Evolutionary conservation across 2,888 invertebrate species (phyloP).

Genomic region (Galerucella nymphaeae): DNA sequence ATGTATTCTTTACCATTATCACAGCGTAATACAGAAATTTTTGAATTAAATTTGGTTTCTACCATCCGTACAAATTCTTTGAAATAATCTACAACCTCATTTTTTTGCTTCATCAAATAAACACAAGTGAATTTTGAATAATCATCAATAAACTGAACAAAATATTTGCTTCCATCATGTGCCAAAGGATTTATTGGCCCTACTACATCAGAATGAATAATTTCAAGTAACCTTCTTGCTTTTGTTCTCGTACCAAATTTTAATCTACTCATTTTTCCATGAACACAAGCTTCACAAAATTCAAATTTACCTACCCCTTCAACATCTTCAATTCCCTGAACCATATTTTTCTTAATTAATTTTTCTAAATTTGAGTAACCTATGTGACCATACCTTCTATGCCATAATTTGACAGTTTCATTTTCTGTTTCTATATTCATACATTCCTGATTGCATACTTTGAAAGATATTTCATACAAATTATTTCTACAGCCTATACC

Average conservation of each 20-base stretch:
- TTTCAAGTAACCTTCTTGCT: neutral
- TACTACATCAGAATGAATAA: neutral
- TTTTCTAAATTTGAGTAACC: constrained; percentile 49
- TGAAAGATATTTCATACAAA: neutral
- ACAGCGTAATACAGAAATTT: neutral
- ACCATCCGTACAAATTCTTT: neutral
- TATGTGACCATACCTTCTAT: neutral
- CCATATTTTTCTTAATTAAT: constrained; percentile 6
- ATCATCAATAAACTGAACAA: neutral
- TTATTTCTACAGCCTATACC: neutral
- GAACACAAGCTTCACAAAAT: neutral
- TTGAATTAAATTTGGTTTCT: neutral
- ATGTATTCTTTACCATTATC: neutral
- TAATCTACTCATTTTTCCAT: neutral
- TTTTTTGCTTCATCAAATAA: constrained; percentile 19
- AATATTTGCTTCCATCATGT: neutral
- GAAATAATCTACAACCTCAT: neutral
- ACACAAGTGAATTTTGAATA: neutral
- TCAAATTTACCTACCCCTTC: neutral
- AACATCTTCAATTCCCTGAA: neutral
- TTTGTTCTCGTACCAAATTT: neutral
- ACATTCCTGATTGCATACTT: neutral
- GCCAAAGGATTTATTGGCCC: neutral
- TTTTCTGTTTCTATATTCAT: neutral
- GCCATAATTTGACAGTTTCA: neutral